Evolutionary conservation across 2,888 invertebrate species (phyloP).

Genomic region (Phaedon cochleariae): DNA sequence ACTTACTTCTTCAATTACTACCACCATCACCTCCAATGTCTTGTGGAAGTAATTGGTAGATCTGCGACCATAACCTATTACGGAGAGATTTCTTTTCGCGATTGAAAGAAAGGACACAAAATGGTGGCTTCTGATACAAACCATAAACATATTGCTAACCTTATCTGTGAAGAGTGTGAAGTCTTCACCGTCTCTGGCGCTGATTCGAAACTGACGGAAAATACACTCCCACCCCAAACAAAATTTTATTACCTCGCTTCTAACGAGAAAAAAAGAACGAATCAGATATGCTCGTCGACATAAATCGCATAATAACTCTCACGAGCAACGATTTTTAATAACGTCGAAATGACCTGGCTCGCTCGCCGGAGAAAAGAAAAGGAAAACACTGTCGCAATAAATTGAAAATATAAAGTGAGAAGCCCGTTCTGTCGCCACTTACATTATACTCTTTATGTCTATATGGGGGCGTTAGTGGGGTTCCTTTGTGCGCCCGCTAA

Average conservation of each 20-base stretch:
- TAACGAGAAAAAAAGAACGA: constrained; percentile 31
- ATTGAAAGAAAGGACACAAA: too few species aligned
- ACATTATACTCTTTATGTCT: constrained; percentile 56
- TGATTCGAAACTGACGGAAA: not conserved
- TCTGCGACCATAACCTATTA: too few species aligned
- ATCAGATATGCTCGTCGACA: constrained; percentile 46
- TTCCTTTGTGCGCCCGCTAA: constrained; percentile 34
- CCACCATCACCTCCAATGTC: too few species aligned
- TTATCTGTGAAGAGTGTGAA: not conserved
- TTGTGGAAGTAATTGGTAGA: too few species aligned
- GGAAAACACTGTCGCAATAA: constrained; percentile 50
- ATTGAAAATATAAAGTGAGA: constrained; percentile 57
- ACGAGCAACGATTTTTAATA: constrained; percentile 42
- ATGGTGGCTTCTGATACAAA: too few species aligned
- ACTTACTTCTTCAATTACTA: too few species aligned
- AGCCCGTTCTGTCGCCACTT: constrained; percentile 53
- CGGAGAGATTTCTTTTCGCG: too few species aligned
- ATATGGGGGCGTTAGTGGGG: constrained; percentile 32
- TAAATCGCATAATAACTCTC: constrained; percentile 45
- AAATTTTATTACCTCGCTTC: constrained; percentile 12
- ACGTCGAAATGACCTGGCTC: constrained; percentile 47
- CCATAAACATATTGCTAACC: too few species aligned
- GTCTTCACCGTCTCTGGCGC: not conserved
- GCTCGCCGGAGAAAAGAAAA: constrained; percentile 47
- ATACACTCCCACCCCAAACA: not conserved